Evolutionary conservation across 2,113 vertebrate species (phyloP).

Genomic region (Ptilonorhynchus violaceus): DNA sequence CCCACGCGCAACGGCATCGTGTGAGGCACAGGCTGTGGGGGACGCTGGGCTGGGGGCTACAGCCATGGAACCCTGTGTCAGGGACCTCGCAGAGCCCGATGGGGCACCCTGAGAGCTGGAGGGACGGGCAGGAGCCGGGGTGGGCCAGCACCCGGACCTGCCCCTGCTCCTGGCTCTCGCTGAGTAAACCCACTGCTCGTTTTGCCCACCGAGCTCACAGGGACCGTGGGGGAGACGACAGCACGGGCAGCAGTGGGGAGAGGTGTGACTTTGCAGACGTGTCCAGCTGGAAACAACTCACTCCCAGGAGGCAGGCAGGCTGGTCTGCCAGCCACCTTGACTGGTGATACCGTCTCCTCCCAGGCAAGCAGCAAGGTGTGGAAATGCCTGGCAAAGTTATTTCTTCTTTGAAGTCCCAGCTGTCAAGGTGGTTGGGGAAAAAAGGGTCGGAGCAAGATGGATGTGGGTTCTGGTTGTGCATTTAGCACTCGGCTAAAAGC

Average conservation of each 20-base stretch:
- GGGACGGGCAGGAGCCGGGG: fast-evolving
- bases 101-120: neutral
- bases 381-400: neutral
- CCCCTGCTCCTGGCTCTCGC: fast-evolving
- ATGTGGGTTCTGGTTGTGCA: neutral
- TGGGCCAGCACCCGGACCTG: neutral
- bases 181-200: neutral
- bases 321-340: neutral
- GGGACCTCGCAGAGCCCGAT: fast-evolving
- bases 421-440: neutral
- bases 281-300: neutral
- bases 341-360: fast-evolving
- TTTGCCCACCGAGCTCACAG: neutral
- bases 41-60: neutral
- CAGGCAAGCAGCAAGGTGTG: neutral
- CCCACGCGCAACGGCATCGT: constrained; percentile 63
- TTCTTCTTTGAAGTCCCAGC: neutral
- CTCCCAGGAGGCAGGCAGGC: neutral
- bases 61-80: neutral
- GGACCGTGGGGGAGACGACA: neutral
- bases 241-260: neutral
- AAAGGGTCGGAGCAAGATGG: neutral
- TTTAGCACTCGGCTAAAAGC: neutral
- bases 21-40: neutral
- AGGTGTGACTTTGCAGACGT: fast-evolving